phyloP scores from a whole-genome alignment of 2,797 vertebrate species.

The Salmo trutta region DNA sequence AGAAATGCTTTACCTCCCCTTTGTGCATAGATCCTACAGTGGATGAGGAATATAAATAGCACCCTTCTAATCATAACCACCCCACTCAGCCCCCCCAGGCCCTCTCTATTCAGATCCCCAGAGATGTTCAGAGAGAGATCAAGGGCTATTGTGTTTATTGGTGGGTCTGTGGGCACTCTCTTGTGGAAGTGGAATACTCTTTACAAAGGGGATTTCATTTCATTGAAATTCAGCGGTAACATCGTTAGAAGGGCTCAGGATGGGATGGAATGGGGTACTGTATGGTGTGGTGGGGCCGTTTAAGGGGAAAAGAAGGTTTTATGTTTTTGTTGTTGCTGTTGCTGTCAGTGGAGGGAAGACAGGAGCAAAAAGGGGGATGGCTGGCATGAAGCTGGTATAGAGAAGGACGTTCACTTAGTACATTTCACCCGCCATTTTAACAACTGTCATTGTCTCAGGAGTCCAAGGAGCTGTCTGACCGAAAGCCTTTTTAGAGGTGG shows the following conservation, averaged over 20 bases:
- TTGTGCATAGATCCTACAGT: slow-evolving; percentile 18
- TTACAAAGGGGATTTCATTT: slow-evolving; percentile 78
- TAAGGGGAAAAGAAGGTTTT: slow-evolving; percentile 30
- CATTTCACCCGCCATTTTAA: slow-evolving; percentile 55
- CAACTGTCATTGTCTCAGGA: slow-evolving; percentile 54
- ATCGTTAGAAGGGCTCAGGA: slow-evolving; percentile 66
- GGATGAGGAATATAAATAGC: slow-evolving; percentile 41
- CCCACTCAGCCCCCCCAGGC: slow-evolving; percentile 1
- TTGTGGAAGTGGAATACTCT: slow-evolving; percentile 76
- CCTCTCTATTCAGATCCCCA: slow-evolving; percentile 32
- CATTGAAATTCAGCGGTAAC: slow-evolving; percentile 80
- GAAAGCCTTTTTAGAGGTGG: slow-evolving; percentile 44
- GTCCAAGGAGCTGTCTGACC: slow-evolving; percentile 37
- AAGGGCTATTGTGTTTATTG: slow-evolving; percentile 52
- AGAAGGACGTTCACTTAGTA: slow-evolving; percentile 49
- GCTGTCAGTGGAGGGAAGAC: slow-evolving; percentile 29
- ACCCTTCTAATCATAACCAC: slow-evolving; percentile 38
- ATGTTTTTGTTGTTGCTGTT: slow-evolving; percentile 30
- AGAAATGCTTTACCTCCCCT: slow-evolving; percentile 38
- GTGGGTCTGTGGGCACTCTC: slow-evolving; percentile 64
- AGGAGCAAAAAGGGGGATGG: slow-evolving; percentile 22
- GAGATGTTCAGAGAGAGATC: slow-evolving; percentile 45
- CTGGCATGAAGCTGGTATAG: slow-evolving; percentile 29
- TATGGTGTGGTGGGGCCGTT: neutral
- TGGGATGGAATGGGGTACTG: slow-evolving; percentile 14